These are phyloP conservation scores for Poecilia latipinna DNA, from an alignment of 2,113 vertebrate genomes.

Conservation along the genomic window DNA sequence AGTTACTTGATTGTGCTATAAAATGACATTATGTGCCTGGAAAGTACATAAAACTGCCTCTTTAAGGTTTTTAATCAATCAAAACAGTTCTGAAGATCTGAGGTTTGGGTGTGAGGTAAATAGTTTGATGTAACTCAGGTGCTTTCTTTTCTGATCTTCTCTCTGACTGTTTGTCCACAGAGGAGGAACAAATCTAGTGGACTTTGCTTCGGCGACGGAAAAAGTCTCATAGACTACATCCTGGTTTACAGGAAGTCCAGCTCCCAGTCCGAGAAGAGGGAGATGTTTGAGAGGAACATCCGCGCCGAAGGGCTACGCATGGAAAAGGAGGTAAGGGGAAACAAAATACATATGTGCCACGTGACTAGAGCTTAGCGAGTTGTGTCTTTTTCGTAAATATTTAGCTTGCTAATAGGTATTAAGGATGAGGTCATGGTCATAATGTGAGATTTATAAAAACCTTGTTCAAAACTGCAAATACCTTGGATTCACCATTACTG, in stretches of 20 bases:
- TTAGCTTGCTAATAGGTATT: not conserved
- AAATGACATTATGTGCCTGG: too few relatives aligned
- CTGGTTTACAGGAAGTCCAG: slow-evolving; percentile 93
- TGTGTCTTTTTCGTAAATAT: not conserved
- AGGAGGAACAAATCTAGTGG: slow-evolving; percentile 83
- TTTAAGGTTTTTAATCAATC: too few relatives aligned
- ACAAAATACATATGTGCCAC: not conserved
- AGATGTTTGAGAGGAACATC: slow-evolving; percentile 93
- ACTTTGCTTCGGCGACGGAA: slow-evolving; percentile 90
- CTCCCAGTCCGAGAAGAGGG: slow-evolving; percentile 88
- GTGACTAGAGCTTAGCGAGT: not conserved
- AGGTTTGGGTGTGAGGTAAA: too few relatives aligned
- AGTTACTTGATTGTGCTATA: too few relatives aligned
- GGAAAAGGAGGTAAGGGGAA: slow-evolving; percentile 86
- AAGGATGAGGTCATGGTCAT: not conserved
- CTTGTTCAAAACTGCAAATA: too few relatives aligned
- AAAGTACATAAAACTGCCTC: too few relatives aligned
- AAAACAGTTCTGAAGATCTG: too few relatives aligned
- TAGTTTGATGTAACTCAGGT: too few relatives aligned
- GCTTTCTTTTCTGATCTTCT: not conserved
- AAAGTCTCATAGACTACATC: slow-evolving; percentile 91
- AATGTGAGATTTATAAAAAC: not conserved
- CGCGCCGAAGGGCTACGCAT: slow-evolving; percentile 92
- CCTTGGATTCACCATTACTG: too few relatives aligned
- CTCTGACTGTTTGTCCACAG: slow-evolving; percentile 67